phyloP scores from a whole-genome alignment of 1,140 invertebrate species.

The Lepidurus packardi region DNA sequence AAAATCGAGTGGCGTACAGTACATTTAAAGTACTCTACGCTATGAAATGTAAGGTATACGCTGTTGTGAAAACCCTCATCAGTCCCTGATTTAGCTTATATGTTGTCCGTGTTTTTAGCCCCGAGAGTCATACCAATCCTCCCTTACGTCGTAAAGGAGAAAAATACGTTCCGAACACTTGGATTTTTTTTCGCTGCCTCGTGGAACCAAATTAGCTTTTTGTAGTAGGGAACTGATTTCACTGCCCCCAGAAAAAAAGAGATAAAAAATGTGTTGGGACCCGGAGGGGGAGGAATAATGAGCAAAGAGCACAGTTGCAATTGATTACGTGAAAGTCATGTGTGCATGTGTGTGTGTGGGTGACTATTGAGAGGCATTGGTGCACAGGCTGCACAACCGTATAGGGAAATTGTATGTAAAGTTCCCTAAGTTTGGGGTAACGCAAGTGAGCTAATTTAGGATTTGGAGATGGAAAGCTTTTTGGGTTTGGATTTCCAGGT shows the following conservation, averaged over 20 bases:
- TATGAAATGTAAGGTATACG: neutral
- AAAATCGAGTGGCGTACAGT: too few relatives aligned
- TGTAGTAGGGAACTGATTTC: neutral
- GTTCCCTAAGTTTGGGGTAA: neutral
- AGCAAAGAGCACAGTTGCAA: conserved; percentile 10
- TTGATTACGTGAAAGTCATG: conserved; percentile 11
- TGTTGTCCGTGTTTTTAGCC: neutral
- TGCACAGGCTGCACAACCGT: neutral
- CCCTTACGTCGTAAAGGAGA: neutral
- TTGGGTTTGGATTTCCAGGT: neutral
- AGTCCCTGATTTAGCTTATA: neutral
- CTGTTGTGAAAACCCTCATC: neutral
- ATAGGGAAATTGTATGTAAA: conserved; percentile 8
- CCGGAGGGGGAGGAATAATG: neutral
- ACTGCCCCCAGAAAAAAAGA: neutral
- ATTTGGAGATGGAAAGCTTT: neutral
- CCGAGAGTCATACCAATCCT: too few relatives aligned
- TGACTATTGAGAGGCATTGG: conserved; percentile 21
- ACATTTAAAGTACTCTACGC: too few relatives aligned
- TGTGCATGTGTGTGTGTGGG: neutral
- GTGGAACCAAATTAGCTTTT: neutral
- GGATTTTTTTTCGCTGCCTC: neutral
- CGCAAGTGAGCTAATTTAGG: conserved; percentile 14
- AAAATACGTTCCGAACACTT: neutral
- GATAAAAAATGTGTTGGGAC: neutral